A percentile compares a stretch with the other conserved stretches of the same genome.
phyloP scores from a whole-genome alignment of 1,140 invertebrate genomes.

The Drosophila arizonae region DNA sequence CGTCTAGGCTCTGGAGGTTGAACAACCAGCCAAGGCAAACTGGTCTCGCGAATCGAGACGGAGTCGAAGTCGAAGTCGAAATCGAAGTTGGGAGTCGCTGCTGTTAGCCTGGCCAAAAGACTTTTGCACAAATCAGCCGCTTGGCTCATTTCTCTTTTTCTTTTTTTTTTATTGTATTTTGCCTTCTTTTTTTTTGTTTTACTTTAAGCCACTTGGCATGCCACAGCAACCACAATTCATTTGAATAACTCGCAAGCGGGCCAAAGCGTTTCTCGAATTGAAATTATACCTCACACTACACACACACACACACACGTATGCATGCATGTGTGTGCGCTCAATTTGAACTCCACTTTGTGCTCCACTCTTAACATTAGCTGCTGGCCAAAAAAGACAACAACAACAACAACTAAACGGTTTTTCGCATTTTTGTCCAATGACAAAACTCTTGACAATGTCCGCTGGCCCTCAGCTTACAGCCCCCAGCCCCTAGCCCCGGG shows the following conservation, averaged over 20 bases:
- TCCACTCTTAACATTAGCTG: conserved; percentile 18
- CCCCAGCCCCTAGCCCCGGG: too few relatives aligned
- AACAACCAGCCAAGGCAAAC: conserved; percentile 74
- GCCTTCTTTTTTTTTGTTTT: not conserved
- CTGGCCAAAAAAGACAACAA: conserved; percentile 15
- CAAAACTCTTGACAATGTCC: conserved; percentile 56
- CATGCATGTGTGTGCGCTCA: conserved; percentile 20
- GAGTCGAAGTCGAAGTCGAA: too few relatives aligned
- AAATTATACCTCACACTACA: conserved; percentile 40
- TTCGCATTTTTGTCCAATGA: conserved; percentile 65
- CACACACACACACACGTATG: conserved; percentile 5
- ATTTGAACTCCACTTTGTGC: conserved; percentile 40
- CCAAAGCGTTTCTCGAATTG: conserved; percentile 48
- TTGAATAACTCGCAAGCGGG: conserved; percentile 62
- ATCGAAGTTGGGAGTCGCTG: too few relatives aligned
- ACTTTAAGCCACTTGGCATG: conserved; percentile 70
- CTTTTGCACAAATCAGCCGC: conserved; percentile 32
- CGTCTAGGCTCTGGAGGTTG: conserved; percentile 48
- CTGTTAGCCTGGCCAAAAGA: not conserved
- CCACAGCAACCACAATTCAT: conserved; percentile 55
- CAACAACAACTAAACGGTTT: conserved; percentile 24
- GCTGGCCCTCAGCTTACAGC: not conserved
- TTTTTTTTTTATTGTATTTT: not conserved
- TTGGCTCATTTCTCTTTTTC: conserved; percentile 71
- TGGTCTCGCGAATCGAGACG: conserved; percentile 41